These are phyloP conservation scores for Eupleurogrammus muticus DNA, from an alignment of 2,797 vertebrate genomes.

Conservation along the genomic window DNA sequence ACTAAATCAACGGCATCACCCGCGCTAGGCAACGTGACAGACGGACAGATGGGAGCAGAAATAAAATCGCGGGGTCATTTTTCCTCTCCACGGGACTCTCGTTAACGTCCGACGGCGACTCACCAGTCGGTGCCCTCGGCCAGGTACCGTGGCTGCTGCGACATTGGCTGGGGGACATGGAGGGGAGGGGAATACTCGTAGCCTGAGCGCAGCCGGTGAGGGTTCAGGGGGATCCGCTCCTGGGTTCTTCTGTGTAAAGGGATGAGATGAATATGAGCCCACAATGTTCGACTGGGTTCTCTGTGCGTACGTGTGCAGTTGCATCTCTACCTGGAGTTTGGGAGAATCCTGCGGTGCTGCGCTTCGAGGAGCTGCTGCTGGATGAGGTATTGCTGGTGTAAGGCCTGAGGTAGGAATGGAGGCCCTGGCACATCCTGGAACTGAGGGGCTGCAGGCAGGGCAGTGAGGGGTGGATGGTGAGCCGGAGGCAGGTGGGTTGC, in stretches of 20 bases:
- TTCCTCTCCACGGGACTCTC: constrained; percentile 28
- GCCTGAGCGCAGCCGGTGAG: constrained; percentile 91
- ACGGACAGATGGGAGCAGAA: constrained; percentile 38
- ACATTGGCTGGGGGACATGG: constrained; percentile 89
- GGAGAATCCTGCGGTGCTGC: constrained; percentile 94
- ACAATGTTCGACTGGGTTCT: background rate
- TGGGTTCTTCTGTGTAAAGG: constrained; percentile 88
- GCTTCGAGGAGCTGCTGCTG: constrained; percentile 99
- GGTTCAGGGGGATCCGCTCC: constrained; percentile 92
- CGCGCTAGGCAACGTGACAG: constrained; percentile 18
- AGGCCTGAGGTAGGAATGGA: constrained; percentile 99
- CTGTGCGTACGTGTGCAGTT: background rate
- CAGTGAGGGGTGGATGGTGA: constrained; percentile 91
- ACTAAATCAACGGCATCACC: constrained; percentile 27
- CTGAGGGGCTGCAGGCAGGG: constrained; percentile 90
- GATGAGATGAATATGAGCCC: constrained; percentile 7
- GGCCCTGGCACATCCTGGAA: constrained; percentile 96
- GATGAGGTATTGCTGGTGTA: constrained; percentile 99
- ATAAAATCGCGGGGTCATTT: constrained; percentile 18
- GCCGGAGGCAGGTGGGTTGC: constrained; percentile 89
- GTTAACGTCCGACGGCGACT: constrained; percentile 68
- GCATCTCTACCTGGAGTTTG: constrained; percentile 90
- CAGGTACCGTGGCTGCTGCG: constrained; percentile 93
- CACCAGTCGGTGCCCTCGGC: constrained; percentile 99
- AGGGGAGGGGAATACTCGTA: constrained; percentile 93